These are phyloP conservation scores for Allacma fusca DNA, from an alignment of 2,888 invertebrate species.

Conservation along the genomic window DNA sequence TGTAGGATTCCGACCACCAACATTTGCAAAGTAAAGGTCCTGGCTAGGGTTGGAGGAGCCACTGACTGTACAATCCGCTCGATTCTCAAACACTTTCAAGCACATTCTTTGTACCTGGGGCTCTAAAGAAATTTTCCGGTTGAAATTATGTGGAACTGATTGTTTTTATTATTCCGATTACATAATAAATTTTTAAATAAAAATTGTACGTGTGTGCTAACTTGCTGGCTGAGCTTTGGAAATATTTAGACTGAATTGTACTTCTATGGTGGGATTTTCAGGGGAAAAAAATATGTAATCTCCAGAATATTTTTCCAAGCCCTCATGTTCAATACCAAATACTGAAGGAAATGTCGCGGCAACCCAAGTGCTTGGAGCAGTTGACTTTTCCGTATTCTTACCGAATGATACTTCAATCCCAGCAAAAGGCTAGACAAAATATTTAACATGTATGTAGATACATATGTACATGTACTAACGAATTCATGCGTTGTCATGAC, in stretches of 20 bases:
- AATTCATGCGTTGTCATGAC: no score
- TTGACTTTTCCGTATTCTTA: neutral
- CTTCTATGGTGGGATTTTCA: neutral
- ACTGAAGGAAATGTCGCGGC: neutral
- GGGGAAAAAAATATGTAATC: neutral
- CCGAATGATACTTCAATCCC: neutral
- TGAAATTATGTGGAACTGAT: no score
- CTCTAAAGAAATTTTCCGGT: neutral
- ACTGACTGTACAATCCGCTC: neutral
- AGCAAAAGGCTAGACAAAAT: slow-evolving; percentile 1
- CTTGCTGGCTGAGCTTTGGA: no score
- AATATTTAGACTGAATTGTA: neutral
- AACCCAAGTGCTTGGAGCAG: neutral
- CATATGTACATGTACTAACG: no score
- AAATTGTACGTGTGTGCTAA: no score
- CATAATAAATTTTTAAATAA: no score
- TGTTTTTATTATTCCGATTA: no score
- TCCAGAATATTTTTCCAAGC: neutral
- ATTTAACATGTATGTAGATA: neutral
- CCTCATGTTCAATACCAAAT: neutral
- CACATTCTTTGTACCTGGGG: neutral
- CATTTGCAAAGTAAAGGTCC: neutral
- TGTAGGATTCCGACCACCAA: neutral
- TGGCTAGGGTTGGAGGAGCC: no score
- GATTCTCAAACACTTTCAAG: neutral